Evolutionary conservation across 30 jellyfish, hydroid and myxozoan genomes (phyloP).

Genomic region (Cassiopea andromeda): DNA sequence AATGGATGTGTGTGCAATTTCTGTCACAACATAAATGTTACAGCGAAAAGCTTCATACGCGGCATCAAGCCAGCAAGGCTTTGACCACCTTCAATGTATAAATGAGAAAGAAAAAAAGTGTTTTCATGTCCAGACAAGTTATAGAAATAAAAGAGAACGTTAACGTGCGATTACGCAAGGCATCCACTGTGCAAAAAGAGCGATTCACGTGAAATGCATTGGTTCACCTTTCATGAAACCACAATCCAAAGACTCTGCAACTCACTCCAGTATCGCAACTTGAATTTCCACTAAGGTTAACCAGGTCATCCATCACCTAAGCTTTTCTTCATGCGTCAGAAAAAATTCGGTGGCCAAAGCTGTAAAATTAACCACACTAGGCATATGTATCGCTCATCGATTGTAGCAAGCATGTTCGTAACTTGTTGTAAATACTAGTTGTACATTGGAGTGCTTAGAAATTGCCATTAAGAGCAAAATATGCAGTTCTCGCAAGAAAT

Average conservation of each 20-base stretch:
- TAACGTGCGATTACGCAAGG: not conserved
- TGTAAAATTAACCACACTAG: not conserved
- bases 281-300: not conserved
- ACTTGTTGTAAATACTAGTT: too few species aligned
- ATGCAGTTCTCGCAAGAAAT: too few species aligned
- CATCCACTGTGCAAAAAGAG: not conserved
- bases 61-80: too few species aligned
- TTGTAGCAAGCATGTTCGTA: too few species aligned
- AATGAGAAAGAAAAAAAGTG: not conserved
- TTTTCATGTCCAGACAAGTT: conserved; percentile 7
- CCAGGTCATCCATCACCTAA: not conserved
- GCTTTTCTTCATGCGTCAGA: not conserved
- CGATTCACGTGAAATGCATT: not conserved
- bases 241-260: not conserved
- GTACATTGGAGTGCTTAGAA: too few species aligned
- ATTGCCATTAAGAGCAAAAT: too few species aligned
- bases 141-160: not conserved
- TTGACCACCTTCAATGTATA: too few species aligned
- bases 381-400: too few species aligned
- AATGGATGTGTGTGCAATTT: too few species aligned
- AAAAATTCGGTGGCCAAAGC: not conserved
- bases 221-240: conserved; percentile 1
- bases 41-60: too few species aligned
- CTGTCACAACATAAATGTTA: too few species aligned
- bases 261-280: conserved; percentile 4